Base-by-base conservation (phyloP, 2,888 invertebrate species). In the Physocephala rufipes region DNA sequence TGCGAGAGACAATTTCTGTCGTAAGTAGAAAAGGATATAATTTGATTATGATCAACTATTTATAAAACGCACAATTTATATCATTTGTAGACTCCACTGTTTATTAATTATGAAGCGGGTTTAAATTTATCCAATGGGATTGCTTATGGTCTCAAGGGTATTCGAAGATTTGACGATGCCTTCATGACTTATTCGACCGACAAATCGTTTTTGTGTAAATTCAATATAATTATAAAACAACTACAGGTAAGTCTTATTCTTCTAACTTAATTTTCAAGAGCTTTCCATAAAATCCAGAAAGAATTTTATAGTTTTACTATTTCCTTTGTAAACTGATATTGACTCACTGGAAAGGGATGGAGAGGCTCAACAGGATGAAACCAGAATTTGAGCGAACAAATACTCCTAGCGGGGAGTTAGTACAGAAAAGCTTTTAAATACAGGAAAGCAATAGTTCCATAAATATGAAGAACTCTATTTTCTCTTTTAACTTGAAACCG, bases 121-220 rank as follows among this genome's bases (percentile, higher is more conserved):
- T 74, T 86, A 24, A 79, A 76, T 66, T 75, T 86, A 26, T 79
- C 75, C 66, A 85, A 86, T 74, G 86, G 86, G 7, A 80, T 83
- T 63, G 82, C 83, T 0, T 86, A 82, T 72, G 86, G 86, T 74
- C 75, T 86, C 16, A 79, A 81, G 21, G 85, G 83, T 0, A 81
- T 86, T 49, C 73, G 79, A 21, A 78, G 86, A 55, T 73, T 79
- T 74, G 82, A 82, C 13, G 78, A 84, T 70, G 83, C 86, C 16
- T 80, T 79, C 67, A 86, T 86, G 86, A 85, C 86, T 45, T 85
- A 86, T 73, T 74, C 78, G 45, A 5, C 28, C 13, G 81, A 83
- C 70, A 85, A 84, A 79, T 81, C 83, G 49, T 86, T 86, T 72
- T 64, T 82, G 45, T 81, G 82, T 68, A 77, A 78, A 67, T 82